Base-by-base conservation (phyloP, 2,888 invertebrate species). In the Doris montereyensis region DNA sequence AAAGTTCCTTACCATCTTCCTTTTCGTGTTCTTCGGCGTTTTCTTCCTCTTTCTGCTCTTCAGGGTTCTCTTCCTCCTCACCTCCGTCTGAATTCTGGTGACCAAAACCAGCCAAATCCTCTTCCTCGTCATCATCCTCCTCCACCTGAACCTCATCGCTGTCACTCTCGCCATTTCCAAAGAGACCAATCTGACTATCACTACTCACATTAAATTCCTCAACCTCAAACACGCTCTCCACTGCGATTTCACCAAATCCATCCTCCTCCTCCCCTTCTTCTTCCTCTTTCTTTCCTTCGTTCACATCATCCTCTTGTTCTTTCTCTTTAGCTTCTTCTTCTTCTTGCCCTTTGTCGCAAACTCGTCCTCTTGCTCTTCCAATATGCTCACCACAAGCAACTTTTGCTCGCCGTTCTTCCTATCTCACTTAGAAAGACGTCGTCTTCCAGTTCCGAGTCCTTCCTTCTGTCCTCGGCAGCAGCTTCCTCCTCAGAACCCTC, bases 161-260 rank as follows among this genome's bases (percentile, higher is more conserved):
- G 62, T 79, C 79, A 71, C 67, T 67, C 28, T 79, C 79, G 10
- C 79, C 79, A 32, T 79, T 65, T 34, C 79, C 79, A 76, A 79
- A 79, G 8, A 79, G 32, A 26, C 79, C 75, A 4, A 71, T 72
- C 75, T 76, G 79, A 24, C 79, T 76, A 41, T 79, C 76, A 5
- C 70, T 76, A 62, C 76, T 76, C 1, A 68, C 17, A 24, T 75
- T 75, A 30, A 32, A 67, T 2, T 24, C 58, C 58, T 78, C 78
- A 34, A 73, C 78, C 28, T 73, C 73, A 70, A 79, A 79, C 1
- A 79, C 79, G 13, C 72, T 70, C 41, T 75, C 26, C 28, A 26
- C 4, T 26, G 17, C 17, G 72, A 57, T 5, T n/a, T 58, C n/a
- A 30, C 58, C 3, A 57, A 28, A 2, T 35, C 10, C 68, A 32